Base-by-base conservation (phyloP, 1,140 invertebrate genomes). In the Drosophila nigromelanica region DNA sequence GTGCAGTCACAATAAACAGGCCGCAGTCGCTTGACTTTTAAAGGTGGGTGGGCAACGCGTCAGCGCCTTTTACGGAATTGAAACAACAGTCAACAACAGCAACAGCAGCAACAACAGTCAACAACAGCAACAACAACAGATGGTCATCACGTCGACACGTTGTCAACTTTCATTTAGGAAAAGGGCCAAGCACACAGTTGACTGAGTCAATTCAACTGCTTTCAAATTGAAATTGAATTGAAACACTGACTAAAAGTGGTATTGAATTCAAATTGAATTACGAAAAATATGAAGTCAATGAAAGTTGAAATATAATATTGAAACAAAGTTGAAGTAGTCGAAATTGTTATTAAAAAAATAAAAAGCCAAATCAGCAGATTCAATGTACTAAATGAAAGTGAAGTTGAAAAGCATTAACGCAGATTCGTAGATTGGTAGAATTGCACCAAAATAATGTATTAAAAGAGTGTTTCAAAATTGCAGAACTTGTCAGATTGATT, bases 131-230 rank as follows among this genome's bases (percentile, higher is more conserved):
- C 43, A 40, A 14, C 30, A 86, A 87, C 82, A 86, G 71, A 86
- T 86, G 82, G 82, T 82, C 82, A 81, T 64, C 78, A 74, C 71
- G 69, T 71, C 67, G 48, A 62, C 70, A 67, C 74, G 71, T 72
- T 86, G 81, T 87, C 75, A 87, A 87, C 81, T 85, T 85, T 85
- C 80, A 66, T 86, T 78, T 73, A 39, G 18, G 12, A 37, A 51
- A 50, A 67, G 62, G 68, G 52, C 68, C 15, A 21, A 30, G 7
- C 37, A 55, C 5, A 39, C 15, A 35, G 14, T 35, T 30, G 3
- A n/a, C 35, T 47, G 18, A 21, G 18, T 55, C 52, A 27, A 40
- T 43, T 40, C 6, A 37, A 11, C 5, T n/a, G 42, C 15, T 60
- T 64, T 56, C 18, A 43, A 62, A 18, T 47, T 47, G 42, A 24